These are phyloP conservation scores for Odiellus spinosus DNA, from an alignment of 2,888 invertebrate genomes.

Conservation along the genomic window DNA sequence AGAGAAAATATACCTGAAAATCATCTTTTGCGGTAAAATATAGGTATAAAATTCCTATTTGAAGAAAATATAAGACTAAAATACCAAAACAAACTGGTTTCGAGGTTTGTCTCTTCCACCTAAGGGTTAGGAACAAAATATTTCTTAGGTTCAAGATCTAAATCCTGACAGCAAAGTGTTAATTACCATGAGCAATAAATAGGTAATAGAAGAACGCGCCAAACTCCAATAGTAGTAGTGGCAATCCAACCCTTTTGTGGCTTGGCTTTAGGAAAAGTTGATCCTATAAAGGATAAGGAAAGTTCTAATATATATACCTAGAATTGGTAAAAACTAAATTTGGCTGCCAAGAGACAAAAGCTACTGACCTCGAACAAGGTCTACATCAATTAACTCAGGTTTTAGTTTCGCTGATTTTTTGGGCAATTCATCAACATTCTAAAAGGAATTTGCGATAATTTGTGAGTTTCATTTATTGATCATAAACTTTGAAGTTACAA, in stretches of 20 bases:
- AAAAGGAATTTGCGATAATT: constrained; percentile 22
- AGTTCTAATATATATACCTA: too few relatives aligned
- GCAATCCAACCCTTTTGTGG: constrained; percentile 78
- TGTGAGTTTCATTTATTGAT: background rate
- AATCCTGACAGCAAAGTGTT: too few relatives aligned
- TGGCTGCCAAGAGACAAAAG: too few relatives aligned
- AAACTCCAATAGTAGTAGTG: constrained; percentile 63
- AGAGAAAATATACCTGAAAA: constrained; percentile 25
- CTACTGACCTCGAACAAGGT: constrained; percentile 63
- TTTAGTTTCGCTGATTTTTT: constrained; percentile 63
- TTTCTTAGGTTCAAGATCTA: too few relatives aligned
- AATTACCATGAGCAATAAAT: constrained; percentile 62
- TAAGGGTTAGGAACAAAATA: background rate
- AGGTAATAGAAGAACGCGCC: constrained; percentile 67
- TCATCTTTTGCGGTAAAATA: constrained; percentile 30
- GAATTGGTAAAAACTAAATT: too few relatives aligned
- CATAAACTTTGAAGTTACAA: too few relatives aligned
- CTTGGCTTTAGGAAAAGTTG: constrained; percentile 88
- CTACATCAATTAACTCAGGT: constrained; percentile 87
- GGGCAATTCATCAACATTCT: constrained; percentile 64
- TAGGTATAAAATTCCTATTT: constrained; percentile 45
- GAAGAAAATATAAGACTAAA: constrained; percentile 59
- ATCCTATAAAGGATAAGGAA: constrained; percentile 41
- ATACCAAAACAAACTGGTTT: constrained; percentile 29
- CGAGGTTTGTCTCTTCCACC: background rate